Conservation (phyloP, 2,888 invertebrate species). For the Ceratothoa steindachneri region DNA sequence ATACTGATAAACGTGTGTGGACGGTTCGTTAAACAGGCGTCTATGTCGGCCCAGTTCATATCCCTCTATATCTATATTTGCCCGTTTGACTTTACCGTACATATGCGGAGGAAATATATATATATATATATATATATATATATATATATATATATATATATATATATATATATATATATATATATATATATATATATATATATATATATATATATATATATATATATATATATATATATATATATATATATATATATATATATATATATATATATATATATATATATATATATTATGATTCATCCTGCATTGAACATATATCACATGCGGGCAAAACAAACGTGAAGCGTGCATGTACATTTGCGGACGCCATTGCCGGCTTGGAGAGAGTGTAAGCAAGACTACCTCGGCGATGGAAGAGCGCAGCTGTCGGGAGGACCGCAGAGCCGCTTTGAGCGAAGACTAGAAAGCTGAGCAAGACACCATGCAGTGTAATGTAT, state of each 20-base stretch:
- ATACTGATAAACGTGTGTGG: not conserved
- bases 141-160: slow-evolving; percentile 12
- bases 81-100: too few relatives aligned
- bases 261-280: not conserved
- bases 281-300: not conserved
- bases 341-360: slow-evolving; percentile 32
- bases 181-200: slow-evolving; percentile 6
- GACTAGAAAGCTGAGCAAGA: too few relatives aligned
- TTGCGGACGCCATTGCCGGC: slow-evolving; percentile 19
- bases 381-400: slow-evolving; percentile 22
- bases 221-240: too few relatives aligned
- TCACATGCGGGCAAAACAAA: slow-evolving; percentile 41
- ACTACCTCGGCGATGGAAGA: not conserved
- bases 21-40: not conserved
- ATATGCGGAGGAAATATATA: not conserved
- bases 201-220: too few relatives aligned
- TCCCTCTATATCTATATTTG: not conserved
- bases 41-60: not conserved
- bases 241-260: not conserved
- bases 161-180: slow-evolving; percentile 12
- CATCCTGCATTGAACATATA: too few relatives aligned
- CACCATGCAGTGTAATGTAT: too few relatives aligned
- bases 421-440: not conserved
- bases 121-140: slow-evolving; percentile 12
- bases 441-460: not conserved